Evolutionary conservation across 2,797 vertebrate species (phyloP).

Genomic region (Heterohyrax brucei): DNA sequence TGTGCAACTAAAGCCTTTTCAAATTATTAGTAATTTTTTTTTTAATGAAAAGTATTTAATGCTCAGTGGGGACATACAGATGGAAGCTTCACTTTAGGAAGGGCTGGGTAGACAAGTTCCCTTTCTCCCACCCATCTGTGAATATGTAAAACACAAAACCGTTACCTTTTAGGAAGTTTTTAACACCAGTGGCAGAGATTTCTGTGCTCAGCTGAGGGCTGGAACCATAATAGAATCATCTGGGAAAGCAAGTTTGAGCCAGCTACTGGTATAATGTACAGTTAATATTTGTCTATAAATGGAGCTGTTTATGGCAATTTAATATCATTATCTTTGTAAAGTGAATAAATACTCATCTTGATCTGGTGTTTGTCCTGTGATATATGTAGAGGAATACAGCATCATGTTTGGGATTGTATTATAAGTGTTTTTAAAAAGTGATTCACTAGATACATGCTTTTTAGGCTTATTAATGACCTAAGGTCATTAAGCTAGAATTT

Average conservation of each 20-base stretch:
- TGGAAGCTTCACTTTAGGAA: constrained; percentile 61
- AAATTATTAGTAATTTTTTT: constrained; percentile 83
- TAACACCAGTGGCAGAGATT: constrained; percentile 85
- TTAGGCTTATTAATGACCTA: neutral
- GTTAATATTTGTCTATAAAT: constrained; percentile 93
- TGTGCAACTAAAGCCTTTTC: constrained; percentile 86
- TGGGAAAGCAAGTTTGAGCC: constrained; percentile 87
- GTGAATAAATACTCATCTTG: constrained; percentile 94
- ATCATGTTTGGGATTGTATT: neutral
- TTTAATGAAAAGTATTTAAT: constrained; percentile 85
- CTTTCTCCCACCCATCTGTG: constrained; percentile 81
- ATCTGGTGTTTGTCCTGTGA: constrained; percentile 88
- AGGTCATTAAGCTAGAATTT: neutral
- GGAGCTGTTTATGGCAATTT: constrained; percentile 91
- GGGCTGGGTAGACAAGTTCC: constrained; percentile 74
- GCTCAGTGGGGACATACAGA: constrained; percentile 77
- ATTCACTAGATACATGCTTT: neutral
- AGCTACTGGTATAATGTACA: constrained; percentile 91
- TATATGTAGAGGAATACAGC: constrained; percentile 81
- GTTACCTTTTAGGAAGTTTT: constrained; percentile 84
- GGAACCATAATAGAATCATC: constrained; percentile 81
- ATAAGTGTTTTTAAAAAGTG: neutral
- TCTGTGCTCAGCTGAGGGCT: constrained; percentile 84
- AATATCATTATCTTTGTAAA: constrained; percentile 93
- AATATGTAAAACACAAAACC: constrained; percentile 82